Percentiles rank a stretch among this genome's conserved stretches.
Conservation (phyloP, 2,888 invertebrate genomes). For the Myopa tessellatipennis region DNA sequence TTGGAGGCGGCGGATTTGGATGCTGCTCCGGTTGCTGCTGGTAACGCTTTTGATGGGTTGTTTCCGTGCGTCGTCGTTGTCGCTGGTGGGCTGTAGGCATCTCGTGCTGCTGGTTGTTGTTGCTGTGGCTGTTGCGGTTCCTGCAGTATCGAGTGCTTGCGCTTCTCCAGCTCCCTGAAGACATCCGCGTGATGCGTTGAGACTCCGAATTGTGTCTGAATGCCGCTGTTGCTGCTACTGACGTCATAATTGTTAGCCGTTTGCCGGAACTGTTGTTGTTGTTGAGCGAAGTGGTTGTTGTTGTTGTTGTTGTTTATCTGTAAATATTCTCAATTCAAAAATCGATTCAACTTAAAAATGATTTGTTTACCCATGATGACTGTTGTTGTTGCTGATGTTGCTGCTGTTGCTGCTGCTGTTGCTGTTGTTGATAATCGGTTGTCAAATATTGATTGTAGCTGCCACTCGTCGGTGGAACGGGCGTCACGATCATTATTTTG, state of each 20-base stretch:
- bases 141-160: conserved; percentile 39
- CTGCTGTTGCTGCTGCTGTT: conserved; percentile 45
- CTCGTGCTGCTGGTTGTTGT: background rate
- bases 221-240: conserved; percentile 50
- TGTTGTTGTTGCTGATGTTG: conserved; percentile 28
- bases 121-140: conserved; percentile 32
- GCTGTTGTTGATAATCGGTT: conserved; percentile 19
- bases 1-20: conserved; percentile 45
- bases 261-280: conserved; percentile 28
- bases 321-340: too few relatives aligned
- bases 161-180: conserved; percentile 63
- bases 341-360: too few relatives aligned
- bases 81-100: background rate
- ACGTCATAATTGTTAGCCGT: too few relatives aligned
- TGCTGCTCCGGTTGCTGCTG: conserved; percentile 39
- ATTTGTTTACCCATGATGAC: background rate
- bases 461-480: conserved; percentile 58
- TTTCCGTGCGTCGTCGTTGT: background rate
- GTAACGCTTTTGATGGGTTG: conserved; percentile 39
- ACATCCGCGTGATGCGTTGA: conserved; percentile 67
- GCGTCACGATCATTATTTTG: conserved; percentile 66
- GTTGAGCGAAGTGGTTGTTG: conserved; percentile 52
- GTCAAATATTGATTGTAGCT: conserved; percentile 50
- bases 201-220: conserved; percentile 60
- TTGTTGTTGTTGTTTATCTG: background rate